Evolutionary conservation across 1,140 invertebrate genomes (phyloP), one percentile per base, ranked within the genome.

Genomic region (Magallana ariakensis): DNA sequence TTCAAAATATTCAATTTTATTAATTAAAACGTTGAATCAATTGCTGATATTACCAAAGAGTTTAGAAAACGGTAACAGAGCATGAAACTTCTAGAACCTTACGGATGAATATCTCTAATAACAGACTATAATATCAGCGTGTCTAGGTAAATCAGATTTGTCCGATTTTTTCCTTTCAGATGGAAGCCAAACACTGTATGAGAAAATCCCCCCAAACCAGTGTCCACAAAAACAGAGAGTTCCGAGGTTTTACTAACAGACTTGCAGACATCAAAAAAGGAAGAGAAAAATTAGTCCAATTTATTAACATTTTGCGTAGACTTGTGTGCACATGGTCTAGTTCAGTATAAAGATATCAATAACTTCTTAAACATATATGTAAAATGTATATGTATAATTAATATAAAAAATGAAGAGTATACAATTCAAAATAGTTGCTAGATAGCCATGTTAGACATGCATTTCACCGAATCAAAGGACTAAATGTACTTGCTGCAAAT

Each of bases 261-360:
- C 1, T 33, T 6, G 33, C 19, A 26, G 66, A 60, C 13, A 26
- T 13, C 10, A 75, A 75, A 75, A 22, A 16, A 15, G 8, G 26
- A 33, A 33, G 26, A 75, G 66, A 75, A 75, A 75, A 26, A 66
- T 22, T 75, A 26, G 22, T 60, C 33, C 22, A 75, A 46, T 75
- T 75, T 75, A 75, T 75, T 75, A 75, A 75, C 66, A 75, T 26
- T 26, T 46, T 46, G 66, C 66, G 66, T 75, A 75, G 66, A 75
- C 66, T 75, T 46, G 33, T 46, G 26, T 46, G 66, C 66, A 75
- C 66, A 15, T 62, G 58, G 16, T n/a, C 16, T 75, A 75, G 13
- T 75, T 75, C 10, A 46, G 33, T 75, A 75, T 4, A 75, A 70
- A 26, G 2, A 46, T 3, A 26, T 26, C 22, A 75, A 75, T 26